Percentiles rank a stretch among this genome's conserved stretches.
These are phyloP conservation scores for Mesorhabditis spiculigera DNA, from an alignment of 2,888 invertebrate genomes.

Conservation along the genomic window DNA sequence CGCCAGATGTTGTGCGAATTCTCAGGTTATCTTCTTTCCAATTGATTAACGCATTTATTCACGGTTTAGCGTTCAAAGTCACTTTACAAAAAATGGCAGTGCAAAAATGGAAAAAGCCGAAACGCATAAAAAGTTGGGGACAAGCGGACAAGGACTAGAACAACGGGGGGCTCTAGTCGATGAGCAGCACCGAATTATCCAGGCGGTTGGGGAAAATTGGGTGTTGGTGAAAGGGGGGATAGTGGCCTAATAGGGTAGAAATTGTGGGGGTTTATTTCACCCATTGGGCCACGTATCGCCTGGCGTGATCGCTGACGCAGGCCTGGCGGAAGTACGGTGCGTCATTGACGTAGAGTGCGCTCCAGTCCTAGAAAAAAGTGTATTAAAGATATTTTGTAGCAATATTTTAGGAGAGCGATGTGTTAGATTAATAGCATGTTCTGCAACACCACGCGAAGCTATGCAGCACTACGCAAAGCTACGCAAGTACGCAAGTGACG, in stretches of 20 bases:
- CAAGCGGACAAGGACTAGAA: not conserved
- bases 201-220: too few species aligned
- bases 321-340: not conserved
- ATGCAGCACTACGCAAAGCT: too few species aligned
- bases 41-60: not conserved
- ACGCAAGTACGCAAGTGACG: too few species aligned
- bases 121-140: too few species aligned
- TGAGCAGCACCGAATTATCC: not conserved
- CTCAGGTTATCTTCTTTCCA: not conserved
- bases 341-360: constrained; percentile 2
- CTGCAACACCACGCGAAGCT: too few species aligned
- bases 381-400: too few species aligned
- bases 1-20: not conserved
- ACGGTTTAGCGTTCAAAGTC: not conserved
- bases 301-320: not conserved
- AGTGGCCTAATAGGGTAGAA: not conserved
- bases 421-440: too few species aligned
- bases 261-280: not conserved
- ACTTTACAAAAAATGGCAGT: not conserved
- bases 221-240: too few species aligned
- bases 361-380: not conserved
- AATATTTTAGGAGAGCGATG: too few species aligned
- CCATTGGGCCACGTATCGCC: constrained; percentile 3
- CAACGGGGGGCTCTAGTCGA: not conserved
- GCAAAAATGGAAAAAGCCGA: constrained; percentile 2